Evolutionary conservation across 2,888 invertebrate genomes (phyloP).

Genomic region (Anaspis maculata): DNA sequence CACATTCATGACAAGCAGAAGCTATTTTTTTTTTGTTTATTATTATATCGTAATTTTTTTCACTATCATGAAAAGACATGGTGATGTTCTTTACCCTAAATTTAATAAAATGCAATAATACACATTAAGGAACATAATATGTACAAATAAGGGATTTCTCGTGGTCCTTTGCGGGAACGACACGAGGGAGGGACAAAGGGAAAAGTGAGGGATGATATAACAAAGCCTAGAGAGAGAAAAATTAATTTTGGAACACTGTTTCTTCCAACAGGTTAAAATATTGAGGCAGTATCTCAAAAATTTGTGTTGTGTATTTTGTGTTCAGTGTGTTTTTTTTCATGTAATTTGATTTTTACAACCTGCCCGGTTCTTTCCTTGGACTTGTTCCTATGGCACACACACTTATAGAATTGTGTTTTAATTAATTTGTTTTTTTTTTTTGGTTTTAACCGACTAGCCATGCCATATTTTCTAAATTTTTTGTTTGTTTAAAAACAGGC

Average conservation of each 20-base stretch:
- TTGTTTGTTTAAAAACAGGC: too few relatives aligned
- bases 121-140: too few relatives aligned
- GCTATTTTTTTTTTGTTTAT: conserved; percentile 25
- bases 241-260: conserved; percentile 36
- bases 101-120: too few relatives aligned
- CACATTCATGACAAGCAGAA: conserved; percentile 30
- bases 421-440: too few relatives aligned
- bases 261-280: conserved; percentile 22
- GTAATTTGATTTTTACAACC: conserved; percentile 23
- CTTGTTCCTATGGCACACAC: too few relatives aligned
- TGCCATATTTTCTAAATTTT: too few relatives aligned
- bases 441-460: conserved; percentile 15
- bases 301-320: too few relatives aligned
- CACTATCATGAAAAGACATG: conserved; percentile 5
- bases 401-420: conserved; percentile 8
- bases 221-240: conserved; percentile 10
- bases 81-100: neutral
- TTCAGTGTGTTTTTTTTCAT: too few relatives aligned
- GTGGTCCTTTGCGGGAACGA: too few relatives aligned
- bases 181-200: too few relatives aligned
- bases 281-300: conserved; percentile 31
- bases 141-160: too few relatives aligned
- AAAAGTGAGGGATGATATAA: neutral
- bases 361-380: conserved; percentile 16
- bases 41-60: conserved; percentile 21